Evolutionary conservation across 2,888 invertebrate species (phyloP).

Genomic region (Lepidochrysops patricia): DNA sequence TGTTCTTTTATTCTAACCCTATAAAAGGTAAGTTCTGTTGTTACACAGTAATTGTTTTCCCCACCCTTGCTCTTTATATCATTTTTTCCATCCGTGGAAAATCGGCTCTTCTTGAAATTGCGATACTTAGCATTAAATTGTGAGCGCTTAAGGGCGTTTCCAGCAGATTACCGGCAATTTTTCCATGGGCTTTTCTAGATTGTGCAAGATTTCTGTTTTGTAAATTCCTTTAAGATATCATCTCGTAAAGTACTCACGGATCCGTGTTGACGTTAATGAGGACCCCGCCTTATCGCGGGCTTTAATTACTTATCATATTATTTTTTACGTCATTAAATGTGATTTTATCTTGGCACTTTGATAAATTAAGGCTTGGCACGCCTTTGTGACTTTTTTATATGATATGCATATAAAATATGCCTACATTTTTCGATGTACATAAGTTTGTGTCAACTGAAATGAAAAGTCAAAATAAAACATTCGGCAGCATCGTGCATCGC

Average conservation of each 20-base stretch:
- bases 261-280: conserved; percentile 67
- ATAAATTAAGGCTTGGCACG: no score
- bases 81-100: conserved; percentile 60
- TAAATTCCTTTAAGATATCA: conserved; percentile 71
- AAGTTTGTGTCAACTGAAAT: no score
- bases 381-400: no score
- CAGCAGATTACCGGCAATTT: conserved; percentile 57
- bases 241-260: conserved; percentile 55
- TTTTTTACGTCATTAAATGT: conserved; percentile 40
- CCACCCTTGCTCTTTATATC: conserved; percentile 44
- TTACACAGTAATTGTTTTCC: conserved; percentile 49
- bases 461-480: no score
- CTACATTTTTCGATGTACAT: no score
- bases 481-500: no score
- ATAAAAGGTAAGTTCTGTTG: neutral
- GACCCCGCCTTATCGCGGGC: conserved; percentile 62
- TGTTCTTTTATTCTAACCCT: neutral
- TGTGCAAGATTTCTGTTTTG: conserved; percentile 58
- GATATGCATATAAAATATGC: no score
- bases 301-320: conserved; percentile 46
- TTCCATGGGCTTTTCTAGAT: conserved; percentile 50
- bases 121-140: conserved; percentile 71
- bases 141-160: conserved; percentile 59
- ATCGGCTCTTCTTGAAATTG: conserved; percentile 57
- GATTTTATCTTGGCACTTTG: conserved; percentile 29